These are phyloP conservation scores for Brachirus orientalis DNA, from an alignment of 2,113 vertebrate species.

Conservation along the genomic window DNA sequence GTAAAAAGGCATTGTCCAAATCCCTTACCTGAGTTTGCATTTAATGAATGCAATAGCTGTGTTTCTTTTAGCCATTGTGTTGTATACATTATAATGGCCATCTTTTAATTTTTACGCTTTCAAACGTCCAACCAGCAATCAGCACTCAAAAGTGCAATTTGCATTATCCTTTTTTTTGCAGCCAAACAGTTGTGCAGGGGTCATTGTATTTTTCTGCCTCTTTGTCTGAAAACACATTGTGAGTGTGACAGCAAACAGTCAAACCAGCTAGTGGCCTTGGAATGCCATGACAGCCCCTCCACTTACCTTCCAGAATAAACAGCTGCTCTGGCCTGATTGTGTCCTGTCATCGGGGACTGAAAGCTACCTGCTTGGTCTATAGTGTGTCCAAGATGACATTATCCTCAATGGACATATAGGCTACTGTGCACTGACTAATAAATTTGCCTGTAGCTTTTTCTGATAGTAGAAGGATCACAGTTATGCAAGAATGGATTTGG, in stretches of 20 bases:
- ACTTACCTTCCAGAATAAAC: slow-evolving; percentile 72
- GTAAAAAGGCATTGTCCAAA: too few relatives aligned
- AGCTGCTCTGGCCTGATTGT: slow-evolving; percentile 76
- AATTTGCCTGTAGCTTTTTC: too few relatives aligned
- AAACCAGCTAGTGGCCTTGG: slow-evolving; percentile 64
- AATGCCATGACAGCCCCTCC: slow-evolving; percentile 64
- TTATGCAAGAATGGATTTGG: too few relatives aligned
- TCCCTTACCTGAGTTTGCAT: too few relatives aligned
- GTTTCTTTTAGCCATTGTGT: too few relatives aligned
- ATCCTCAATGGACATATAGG: slow-evolving; percentile 34
- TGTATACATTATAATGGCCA: too few relatives aligned
- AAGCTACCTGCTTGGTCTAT: slow-evolving; percentile 63
- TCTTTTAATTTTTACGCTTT: too few relatives aligned
- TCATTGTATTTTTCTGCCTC: slow-evolving; percentile 48
- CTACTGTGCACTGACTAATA: not conserved
- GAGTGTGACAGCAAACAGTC: slow-evolving; percentile 50
- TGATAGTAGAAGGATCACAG: too few relatives aligned
- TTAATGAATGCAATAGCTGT: too few relatives aligned
- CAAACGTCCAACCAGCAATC: too few relatives aligned
- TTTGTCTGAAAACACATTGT: slow-evolving; percentile 64
- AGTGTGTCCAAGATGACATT: slow-evolving; percentile 66
- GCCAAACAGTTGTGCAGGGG: slow-evolving; percentile 50
- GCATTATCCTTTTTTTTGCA: not conserved
- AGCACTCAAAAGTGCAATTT: not conserved
- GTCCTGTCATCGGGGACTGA: slow-evolving; percentile 58